Base-by-base conservation (phyloP, 2,797 vertebrate genomes). In the Lithobates sylvaticus region DNA sequence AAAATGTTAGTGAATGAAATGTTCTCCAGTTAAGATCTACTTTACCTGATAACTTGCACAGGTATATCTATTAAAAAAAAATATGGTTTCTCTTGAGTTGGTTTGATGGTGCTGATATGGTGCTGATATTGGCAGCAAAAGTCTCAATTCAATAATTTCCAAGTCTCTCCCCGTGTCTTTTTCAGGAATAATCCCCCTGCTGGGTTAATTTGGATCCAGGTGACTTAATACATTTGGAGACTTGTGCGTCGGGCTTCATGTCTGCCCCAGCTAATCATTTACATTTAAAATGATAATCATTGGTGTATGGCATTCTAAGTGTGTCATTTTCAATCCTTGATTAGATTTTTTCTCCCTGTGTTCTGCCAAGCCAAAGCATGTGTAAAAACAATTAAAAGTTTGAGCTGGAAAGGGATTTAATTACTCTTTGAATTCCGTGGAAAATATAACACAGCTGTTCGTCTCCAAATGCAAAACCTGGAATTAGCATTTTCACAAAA, bases 401-500 rank as follows among this genome's bases (percentile, higher is more conserved):
- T 89, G 64, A 89, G 32, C 39, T 69, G 50, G 75, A 78, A 88
- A 82, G 16, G 23, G 32, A 83, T 90, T 89, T 91, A 91, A 91
- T 92, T 90, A 88, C 36, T 83, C 77, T 84, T 23, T 7, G 21
- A 85, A 87, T 91, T 88, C 82, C 64, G 86, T 90, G 68, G 71
- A 83, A 91, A 88, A 89, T 73, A 88, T 23, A 39, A 5, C 87
- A 89, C 91, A 93, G 90, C 91, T 93, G 88, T 94, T 92, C 87
- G 76, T 90, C 89, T 92, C 90, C 90, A 92, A 93, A 91, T 89
- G 87, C 85, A 74, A 88, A 91, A 87, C 64, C 90, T 90, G 82
- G 92, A 91, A 91, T 93, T 91, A 90, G n/a, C 91, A 89, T 93
- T 92, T 92, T 90, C 88, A 21, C 88, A 92, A 92, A 93, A 83